Evolutionary conservation across 2,888 invertebrate genomes (phyloP), one percentile per base, ranked within the genome.

Genomic region (Hemaris fuciformis): DNA sequence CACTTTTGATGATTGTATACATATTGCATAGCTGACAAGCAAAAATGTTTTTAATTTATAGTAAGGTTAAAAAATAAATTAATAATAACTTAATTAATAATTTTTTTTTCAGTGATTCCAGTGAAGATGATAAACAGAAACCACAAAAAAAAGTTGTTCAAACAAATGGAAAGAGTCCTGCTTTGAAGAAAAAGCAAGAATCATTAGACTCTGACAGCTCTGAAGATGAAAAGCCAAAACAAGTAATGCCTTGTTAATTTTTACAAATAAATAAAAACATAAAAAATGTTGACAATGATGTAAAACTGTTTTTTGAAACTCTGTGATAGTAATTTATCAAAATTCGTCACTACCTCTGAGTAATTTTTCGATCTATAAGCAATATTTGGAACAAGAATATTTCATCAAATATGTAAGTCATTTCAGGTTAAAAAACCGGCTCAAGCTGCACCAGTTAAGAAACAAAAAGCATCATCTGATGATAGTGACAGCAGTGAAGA

Each of bases 261-360:
- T 20, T 57, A 7, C 4, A 59, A 15, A 20, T 38, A 15, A 15
- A 23, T 10, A 7, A 3, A 1, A 57, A 45, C 20, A 18, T n/a
- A n/a, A n/a, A n/a, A n/a, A n/a, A n/a, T n/a, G n/a, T n/a, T n/a
- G n/a, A 61, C 64, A 65, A 84, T 88, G 87, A 87, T 87, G 86
- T 74, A 60, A 82, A 68, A 65, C 67, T 27, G 59, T 34, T 45
- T 57, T 75, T 79, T 87, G 84, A 80, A 64, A 53, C 23, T 34
- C 62, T 68, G 63, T 86, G 84, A 85, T 84, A 77, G 73, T 69
- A 76, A 70, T 68, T 64, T 62, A 60, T 64, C 58, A 22, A 60
- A 60, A 71, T 84, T 89, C 88, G 89, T 89, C 89, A 89, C 89
- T 90, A 89, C 90, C 90, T 88, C 89, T 90, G 79, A 79, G 66